phyloP scores from a whole-genome alignment of 2,797 vertebrate species.

The Delichon dasypus region DNA sequence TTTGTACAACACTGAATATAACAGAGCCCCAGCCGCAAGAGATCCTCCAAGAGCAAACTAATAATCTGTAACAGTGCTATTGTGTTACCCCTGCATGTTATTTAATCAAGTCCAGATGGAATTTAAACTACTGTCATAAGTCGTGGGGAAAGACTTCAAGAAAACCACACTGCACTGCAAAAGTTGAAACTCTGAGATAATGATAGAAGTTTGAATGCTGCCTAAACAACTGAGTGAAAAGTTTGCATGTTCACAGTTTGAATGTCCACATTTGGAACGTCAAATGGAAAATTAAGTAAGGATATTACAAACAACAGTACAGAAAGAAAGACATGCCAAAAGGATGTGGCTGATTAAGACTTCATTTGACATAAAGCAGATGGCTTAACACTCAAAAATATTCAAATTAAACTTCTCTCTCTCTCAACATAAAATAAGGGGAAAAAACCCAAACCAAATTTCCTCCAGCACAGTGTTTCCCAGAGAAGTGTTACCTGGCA shows the following conservation, averaged over 20 bases:
- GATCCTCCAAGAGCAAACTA: neutral
- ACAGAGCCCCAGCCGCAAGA: neutral
- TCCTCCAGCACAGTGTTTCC: neutral
- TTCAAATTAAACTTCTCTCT: neutral
- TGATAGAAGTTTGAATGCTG: neutral
- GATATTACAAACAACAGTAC: conserved; percentile 19
- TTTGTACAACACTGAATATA: neutral
- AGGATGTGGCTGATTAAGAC: conserved; percentile 5
- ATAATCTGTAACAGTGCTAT: neutral
- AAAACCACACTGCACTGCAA: neutral
- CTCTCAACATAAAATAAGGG: neutral
- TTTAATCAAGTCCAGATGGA: conserved; percentile 23
- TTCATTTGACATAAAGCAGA: conserved; percentile 24
- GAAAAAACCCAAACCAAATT: neutral
- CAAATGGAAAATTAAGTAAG: conserved; percentile 37
- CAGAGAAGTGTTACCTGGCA: neutral
- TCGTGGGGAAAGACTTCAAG: neutral
- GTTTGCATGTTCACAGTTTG: neutral
- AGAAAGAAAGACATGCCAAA: neutral
- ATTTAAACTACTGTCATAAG: neutral
- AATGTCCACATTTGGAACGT: neutral
- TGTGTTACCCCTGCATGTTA: neutral
- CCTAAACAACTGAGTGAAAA: neutral
- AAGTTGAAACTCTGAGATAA: neutral
- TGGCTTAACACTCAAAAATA: neutral